These are phyloP conservation scores for Ploceus nigricollis DNA, from an alignment of 2,113 vertebrate species.

Conservation along the genomic window DNA sequence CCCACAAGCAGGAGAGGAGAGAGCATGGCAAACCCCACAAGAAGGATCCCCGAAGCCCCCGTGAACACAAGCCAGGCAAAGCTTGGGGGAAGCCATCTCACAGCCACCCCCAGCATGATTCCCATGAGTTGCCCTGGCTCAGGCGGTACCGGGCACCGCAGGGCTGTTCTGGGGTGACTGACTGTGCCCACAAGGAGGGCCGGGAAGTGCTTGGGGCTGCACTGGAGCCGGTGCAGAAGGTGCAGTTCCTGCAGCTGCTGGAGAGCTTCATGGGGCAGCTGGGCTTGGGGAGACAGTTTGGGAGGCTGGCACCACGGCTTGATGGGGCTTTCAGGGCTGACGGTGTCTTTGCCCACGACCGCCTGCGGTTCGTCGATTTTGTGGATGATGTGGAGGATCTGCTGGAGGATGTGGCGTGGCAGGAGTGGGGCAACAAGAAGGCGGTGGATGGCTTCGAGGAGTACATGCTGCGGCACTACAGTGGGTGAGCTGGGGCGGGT, in stretches of 20 bases:
- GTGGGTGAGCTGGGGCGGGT: background rate
- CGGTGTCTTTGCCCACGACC: slow-evolving; percentile 80
- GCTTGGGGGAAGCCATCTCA: background rate
- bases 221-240: slow-evolving; percentile 73
- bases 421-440: slow-evolving; percentile 68
- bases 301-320: slow-evolving; percentile 53
- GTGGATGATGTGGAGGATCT: slow-evolving; percentile 86
- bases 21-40: background rate
- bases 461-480: slow-evolving; percentile 59
- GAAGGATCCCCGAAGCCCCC: background rate
- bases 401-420: slow-evolving; percentile 83
- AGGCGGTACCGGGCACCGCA: slow-evolving; percentile 62
- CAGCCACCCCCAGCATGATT: background rate
- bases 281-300: slow-evolving; percentile 50
- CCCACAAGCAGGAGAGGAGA: background rate
- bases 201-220: slow-evolving; percentile 29
- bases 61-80: background rate
- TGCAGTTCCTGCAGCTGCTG: slow-evolving; percentile 77
- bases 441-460: slow-evolving; percentile 83
- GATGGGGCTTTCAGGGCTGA: slow-evolving; percentile 74
- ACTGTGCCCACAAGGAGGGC: slow-evolving; percentile 83
- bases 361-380: slow-evolving; percentile 82
- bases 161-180: slow-evolving; percentile 69
- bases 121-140: slow-evolving; percentile 59
- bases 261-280: slow-evolving; percentile 72